Conservation (phyloP, 1,140 invertebrate species). For the Oedothorax gibbosus region DNA sequence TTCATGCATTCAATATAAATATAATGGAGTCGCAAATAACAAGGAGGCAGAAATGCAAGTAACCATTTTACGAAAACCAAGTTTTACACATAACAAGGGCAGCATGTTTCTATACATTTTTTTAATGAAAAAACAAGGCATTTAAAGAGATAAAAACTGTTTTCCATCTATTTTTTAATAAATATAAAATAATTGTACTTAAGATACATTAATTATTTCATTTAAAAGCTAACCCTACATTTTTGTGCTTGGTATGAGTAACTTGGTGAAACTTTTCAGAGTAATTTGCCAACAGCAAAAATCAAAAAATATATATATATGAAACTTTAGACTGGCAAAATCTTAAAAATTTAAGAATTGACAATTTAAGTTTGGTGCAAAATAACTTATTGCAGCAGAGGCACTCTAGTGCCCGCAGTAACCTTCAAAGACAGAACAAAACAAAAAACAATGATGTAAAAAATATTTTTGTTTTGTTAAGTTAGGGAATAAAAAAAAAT, state of each 20-base stretch:
- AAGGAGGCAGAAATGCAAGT: too few relatives aligned
- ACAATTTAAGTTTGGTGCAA: neutral
- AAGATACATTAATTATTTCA: neutral
- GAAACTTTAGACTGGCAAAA: neutral
- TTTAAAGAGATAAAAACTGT: too few relatives aligned
- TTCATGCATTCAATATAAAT: constrained; percentile 32
- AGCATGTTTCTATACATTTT: too few relatives aligned
- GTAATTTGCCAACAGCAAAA: neutral
- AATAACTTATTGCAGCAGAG: neutral
- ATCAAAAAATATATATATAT: neutral
- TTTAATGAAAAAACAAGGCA: too few relatives aligned
- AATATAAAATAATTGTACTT: too few relatives aligned
- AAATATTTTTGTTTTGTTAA: neutral
- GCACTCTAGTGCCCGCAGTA: neutral
- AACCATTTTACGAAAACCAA: too few relatives aligned
- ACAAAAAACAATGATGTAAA: too few relatives aligned
- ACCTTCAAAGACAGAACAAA: neutral
- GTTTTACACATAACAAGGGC: too few relatives aligned
- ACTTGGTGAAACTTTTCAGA: neutral
- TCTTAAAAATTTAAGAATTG: neutral
- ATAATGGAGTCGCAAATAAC: neutral
- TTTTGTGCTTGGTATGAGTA: too few relatives aligned
- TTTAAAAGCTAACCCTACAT: neutral
- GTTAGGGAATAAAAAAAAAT: neutral
- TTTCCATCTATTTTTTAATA: too few relatives aligned